Conservation (phyloP, 2,113 vertebrate species). For the Lophius piscatorius region DNA sequence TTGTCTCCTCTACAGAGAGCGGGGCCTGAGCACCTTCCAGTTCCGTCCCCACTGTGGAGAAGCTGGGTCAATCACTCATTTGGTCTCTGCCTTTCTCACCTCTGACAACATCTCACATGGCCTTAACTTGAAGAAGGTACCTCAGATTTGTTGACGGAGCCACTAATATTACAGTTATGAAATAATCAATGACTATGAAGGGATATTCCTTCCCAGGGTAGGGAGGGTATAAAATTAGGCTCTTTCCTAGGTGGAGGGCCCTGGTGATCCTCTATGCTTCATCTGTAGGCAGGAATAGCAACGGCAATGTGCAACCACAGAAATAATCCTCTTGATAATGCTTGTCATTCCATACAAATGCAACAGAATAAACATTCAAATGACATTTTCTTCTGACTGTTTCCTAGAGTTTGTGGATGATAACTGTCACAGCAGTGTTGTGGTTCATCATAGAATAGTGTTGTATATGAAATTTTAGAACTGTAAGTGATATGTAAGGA, state of each 20-base stretch:
- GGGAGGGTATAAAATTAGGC: background rate
- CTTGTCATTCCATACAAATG: background rate
- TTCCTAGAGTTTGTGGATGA: too few species aligned
- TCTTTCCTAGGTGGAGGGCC: too few species aligned
- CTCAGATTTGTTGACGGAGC: background rate
- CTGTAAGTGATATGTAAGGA: too few species aligned
- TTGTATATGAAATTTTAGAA: too few species aligned
- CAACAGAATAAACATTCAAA: background rate
- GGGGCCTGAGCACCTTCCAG: slow-evolving; percentile 90
- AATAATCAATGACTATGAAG: background rate
- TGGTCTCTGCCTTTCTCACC: slow-evolving; percentile 91
- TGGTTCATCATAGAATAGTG: too few species aligned
- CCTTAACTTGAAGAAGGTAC: slow-evolving; percentile 93
- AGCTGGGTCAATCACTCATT: slow-evolving; percentile 92
- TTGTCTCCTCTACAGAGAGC: slow-evolving; percentile 78
- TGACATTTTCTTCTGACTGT: background rate
- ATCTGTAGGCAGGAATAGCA: background rate
- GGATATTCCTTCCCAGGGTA: background rate
- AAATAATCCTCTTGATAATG: background rate
- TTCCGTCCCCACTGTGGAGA: slow-evolving; percentile 95
- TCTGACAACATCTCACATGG: slow-evolving; percentile 95
- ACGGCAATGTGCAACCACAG: background rate
- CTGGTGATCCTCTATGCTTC: background rate
- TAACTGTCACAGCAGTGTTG: too few species aligned
- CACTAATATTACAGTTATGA: background rate